These are phyloP conservation scores for Castor canadensis DNA, from an alignment of 2,113 vertebrate genomes.

Conservation along the genomic window DNA sequence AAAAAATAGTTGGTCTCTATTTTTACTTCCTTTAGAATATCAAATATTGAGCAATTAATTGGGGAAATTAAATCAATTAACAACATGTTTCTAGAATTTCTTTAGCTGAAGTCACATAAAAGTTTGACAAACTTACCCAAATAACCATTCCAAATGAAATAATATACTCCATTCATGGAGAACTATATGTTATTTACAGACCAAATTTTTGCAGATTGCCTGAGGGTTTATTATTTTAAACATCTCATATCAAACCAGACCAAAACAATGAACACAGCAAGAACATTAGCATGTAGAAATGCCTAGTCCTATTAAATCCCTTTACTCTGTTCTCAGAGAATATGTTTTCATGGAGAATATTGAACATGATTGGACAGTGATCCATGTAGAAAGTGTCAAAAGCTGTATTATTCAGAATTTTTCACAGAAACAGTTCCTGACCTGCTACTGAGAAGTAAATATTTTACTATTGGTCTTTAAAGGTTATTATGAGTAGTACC, in stretches of 20 bases:
- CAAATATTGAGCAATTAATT: background rate
- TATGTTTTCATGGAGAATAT: too few species aligned
- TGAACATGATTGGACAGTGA: background rate
- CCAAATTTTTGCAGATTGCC: background rate
- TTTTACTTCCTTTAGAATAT: background rate
- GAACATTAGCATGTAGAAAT: background rate
- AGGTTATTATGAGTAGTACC: background rate
- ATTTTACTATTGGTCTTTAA: background rate
- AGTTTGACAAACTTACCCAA: background rate
- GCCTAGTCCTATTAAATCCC: background rate
- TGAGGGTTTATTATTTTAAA: background rate
- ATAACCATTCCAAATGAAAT: background rate
- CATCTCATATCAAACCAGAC: background rate
- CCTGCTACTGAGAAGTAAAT: background rate
- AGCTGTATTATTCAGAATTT: background rate
- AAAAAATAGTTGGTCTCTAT: background rate
- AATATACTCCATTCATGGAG: background rate
- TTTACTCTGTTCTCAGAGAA: background rate
- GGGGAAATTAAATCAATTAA: background rate
- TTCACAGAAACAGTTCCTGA: background rate
- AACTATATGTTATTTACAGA: background rate
- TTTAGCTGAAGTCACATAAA: background rate
- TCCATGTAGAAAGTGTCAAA: background rate
- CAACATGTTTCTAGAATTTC: background rate
- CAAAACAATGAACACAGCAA: background rate